Evolutionary conservation across 2,113 vertebrate genomes (phyloP), one percentile per base, ranked within the genome.

Genomic region (Amphiprion percula): DNA sequence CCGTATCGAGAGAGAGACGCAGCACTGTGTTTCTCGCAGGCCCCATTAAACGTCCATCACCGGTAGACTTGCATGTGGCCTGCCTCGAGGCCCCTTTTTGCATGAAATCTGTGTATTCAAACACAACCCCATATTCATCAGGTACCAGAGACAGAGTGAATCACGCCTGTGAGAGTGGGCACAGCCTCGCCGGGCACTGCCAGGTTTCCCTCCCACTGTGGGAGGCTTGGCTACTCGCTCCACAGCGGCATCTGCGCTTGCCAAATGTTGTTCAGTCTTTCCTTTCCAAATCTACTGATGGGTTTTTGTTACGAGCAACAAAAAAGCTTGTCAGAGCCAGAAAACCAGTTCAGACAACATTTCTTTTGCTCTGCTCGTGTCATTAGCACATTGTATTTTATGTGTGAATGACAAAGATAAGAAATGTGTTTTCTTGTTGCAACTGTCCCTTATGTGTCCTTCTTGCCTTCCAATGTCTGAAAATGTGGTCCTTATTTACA

Each of bases 61-160:
- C 58, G 28, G 90, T 49, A 63, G 79, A 83, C 79, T 93, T 95
- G 94, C 94, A 95, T 94, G 93, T 90, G 84, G 91, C 93, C 82
- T 89, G 82, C 86, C 92, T 82, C 77, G 77, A 78, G 62, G 66
- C 68, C 91, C 93, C 83, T 89, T 86, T 93, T 95, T 97, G 96
- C 96, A 97, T 96, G 95, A 94, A 91, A 89, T 92, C 90, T 90
- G 91, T 94, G 91, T 94, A 90, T 95, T 93, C 93, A 84, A 88
- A 90, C 70, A 67, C 81, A 80, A 75, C 71, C 65, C 58, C 75
- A 63, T 81, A 74, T 80, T 87, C 76, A 87, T 88, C 77, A 80
- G 85, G 61, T 85, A 77, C 65, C 74, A 89, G 79, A 90, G 83
- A 81, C 85, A 2, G 79, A 90, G 85, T 90, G 87, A 88, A 80